Conservation (phyloP, 2,797 vertebrate species). For the Tragelaphus oryx region DNA sequence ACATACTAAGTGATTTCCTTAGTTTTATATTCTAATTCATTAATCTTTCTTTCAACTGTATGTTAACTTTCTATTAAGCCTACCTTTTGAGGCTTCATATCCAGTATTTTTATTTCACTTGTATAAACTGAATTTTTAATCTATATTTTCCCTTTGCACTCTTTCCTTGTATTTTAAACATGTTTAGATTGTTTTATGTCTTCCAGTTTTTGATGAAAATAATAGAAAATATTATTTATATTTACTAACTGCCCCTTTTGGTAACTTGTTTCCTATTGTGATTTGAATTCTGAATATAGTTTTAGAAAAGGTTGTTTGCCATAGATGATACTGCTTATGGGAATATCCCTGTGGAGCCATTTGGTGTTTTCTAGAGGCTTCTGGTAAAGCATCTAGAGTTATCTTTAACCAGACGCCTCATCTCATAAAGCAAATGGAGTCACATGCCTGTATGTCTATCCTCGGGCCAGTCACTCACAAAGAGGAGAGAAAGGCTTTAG, state of each 20-base stretch:
- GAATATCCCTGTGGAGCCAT: background rate
- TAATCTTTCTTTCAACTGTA: background rate
- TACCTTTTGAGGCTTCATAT: background rate
- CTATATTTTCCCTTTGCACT: rapidly evolving
- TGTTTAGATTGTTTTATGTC: background rate
- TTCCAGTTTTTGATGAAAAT: background rate
- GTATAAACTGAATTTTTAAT: background rate
- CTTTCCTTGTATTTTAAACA: background rate
- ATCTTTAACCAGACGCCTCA: background rate
- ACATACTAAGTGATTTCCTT: background rate
- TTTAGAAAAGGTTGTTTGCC: background rate
- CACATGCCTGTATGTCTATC: background rate
- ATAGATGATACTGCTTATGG: background rate
- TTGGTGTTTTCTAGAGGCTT: background rate
- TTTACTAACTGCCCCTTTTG: background rate
- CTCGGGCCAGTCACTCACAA: background rate
- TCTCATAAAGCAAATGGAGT: background rate
- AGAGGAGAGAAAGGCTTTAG: background rate
- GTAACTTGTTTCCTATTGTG: background rate
- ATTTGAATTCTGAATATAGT: background rate
- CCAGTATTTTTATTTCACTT: background rate
- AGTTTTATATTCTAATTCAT: background rate
- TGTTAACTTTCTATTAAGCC: background rate
- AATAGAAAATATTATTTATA: background rate
- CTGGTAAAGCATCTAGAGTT: background rate